Percentiles rank a stretch among this genome's conserved stretches.
These are phyloP conservation scores for Centrocercus urophasianus DNA, from an alignment of 2,113 vertebrate species.

Conservation along the genomic window DNA sequence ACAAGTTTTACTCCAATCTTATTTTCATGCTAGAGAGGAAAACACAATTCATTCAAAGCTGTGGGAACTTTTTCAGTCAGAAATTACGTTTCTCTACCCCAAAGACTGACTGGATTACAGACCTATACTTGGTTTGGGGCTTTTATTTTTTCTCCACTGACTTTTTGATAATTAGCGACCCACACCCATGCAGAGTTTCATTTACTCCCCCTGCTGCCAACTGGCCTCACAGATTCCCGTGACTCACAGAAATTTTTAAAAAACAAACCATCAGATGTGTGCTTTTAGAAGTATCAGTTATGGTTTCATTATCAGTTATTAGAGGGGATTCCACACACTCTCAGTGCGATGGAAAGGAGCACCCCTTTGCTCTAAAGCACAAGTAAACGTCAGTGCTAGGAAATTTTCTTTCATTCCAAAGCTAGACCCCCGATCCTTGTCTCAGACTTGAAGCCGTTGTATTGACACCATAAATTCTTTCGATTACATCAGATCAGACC, in stretches of 20 bases:
- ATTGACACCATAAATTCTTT: not conserved
- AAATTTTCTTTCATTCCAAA: slow-evolving; percentile 18
- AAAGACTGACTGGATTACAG: not conserved
- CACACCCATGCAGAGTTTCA: not conserved
- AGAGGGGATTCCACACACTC: slow-evolving; percentile 50
- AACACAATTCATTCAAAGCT: not conserved
- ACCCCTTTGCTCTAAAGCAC: not conserved
- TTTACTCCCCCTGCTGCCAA: not conserved
- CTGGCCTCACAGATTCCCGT: slow-evolving; percentile 27
- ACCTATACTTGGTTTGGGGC: not conserved
- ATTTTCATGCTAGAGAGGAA: not conserved
- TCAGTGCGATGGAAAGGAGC: not conserved
- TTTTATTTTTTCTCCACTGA: slow-evolving; percentile 23
- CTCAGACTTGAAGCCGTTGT: not conserved
- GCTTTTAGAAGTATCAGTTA: slow-evolving; percentile 60
- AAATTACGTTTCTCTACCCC: not conserved
- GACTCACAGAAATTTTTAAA: slow-evolving; percentile 70
- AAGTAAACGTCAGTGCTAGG: not conserved
- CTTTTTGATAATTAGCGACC: slow-evolving; percentile 12
- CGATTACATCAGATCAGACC: not conserved
- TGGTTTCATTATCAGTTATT: slow-evolving; percentile 31
- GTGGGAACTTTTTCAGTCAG: not conserved
- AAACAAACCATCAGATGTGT: slow-evolving; percentile 59
- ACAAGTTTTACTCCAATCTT: not conserved
- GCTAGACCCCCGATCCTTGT: not conserved